Conservation (phyloP, 2,113 vertebrate genomes). For the Dicrurus megarhynchus region DNA sequence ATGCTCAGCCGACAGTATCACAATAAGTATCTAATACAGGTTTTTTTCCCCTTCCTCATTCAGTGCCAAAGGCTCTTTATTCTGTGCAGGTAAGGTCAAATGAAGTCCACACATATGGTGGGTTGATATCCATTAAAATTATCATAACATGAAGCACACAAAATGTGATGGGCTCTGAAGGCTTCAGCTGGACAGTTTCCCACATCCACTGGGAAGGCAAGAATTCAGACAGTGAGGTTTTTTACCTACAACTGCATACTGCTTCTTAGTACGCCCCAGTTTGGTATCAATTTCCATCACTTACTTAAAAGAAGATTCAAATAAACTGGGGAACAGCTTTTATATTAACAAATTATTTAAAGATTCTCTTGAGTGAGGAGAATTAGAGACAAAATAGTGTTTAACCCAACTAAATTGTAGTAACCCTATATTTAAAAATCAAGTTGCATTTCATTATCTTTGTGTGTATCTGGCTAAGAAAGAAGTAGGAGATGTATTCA, state of each 20-base stretch:
- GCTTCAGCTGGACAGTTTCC: neutral
- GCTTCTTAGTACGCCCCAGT: neutral
- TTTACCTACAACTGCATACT: neutral
- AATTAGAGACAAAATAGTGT: neutral
- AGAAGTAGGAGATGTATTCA: neutral
- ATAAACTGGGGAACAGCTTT: neutral
- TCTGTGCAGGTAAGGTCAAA: neutral
- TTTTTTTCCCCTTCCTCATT: neutral
- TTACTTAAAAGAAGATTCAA: neutral
- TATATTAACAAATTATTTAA: neutral
- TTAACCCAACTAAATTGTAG: neutral
- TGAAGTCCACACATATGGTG: neutral
- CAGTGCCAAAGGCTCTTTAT: neutral
- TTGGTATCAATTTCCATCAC: neutral
- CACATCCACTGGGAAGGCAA: neutral
- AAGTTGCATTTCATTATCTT: neutral
- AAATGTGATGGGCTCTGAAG: neutral
- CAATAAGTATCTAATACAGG: accelerated
- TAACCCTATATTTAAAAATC: neutral
- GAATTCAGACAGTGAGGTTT: neutral
- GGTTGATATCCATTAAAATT: neutral
- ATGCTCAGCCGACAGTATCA: neutral
- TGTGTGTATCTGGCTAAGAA: neutral
- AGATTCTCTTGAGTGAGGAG: neutral
- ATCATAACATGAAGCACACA: neutral